phyloP scores from a whole-genome alignment of 1,140 invertebrate genomes.

The Ceratosolen fusciceps region DNA sequence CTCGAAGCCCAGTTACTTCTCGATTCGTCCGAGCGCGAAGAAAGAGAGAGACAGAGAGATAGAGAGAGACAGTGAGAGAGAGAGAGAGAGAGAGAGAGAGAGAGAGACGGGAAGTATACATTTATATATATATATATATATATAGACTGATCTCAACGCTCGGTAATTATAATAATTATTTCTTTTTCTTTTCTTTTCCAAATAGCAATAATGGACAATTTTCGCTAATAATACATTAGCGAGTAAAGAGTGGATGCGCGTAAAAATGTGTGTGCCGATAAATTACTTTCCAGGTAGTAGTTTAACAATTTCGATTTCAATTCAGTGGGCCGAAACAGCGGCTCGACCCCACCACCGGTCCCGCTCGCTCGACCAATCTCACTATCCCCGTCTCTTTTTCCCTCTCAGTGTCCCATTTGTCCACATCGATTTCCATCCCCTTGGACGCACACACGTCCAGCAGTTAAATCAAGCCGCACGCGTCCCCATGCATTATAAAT shows the following conservation, averaged over 20 bases:
- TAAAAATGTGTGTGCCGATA: slow-evolving; percentile 27
- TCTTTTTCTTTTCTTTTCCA: too few relatives aligned
- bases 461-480: neutral
- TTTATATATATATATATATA: too few relatives aligned
- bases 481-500: slow-evolving; percentile 31
- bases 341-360: too few relatives aligned
- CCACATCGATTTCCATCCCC: slow-evolving; percentile 25
- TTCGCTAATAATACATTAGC: slow-evolving; percentile 16
- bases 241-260: slow-evolving; percentile 4
- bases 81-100: too few relatives aligned
- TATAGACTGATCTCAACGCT: too few relatives aligned
- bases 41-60: too few relatives aligned
- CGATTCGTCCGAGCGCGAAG: neutral
- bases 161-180: too few relatives aligned
- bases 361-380: slow-evolving; percentile 1
- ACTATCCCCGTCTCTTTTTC: neutral
- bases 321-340: too few relatives aligned
- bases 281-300: slow-evolving; percentile 31
- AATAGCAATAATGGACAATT: neutral
- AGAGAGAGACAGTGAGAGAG: too few relatives aligned
- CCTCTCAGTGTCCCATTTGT: neutral
- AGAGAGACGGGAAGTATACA: too few relatives aligned
- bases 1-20: neutral
- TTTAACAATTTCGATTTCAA: slow-evolving; percentile 21
- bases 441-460: neutral